These are phyloP conservation scores for Halictus ligatus DNA, from an alignment of 2,888 invertebrate species.

Conservation along the genomic window DNA sequence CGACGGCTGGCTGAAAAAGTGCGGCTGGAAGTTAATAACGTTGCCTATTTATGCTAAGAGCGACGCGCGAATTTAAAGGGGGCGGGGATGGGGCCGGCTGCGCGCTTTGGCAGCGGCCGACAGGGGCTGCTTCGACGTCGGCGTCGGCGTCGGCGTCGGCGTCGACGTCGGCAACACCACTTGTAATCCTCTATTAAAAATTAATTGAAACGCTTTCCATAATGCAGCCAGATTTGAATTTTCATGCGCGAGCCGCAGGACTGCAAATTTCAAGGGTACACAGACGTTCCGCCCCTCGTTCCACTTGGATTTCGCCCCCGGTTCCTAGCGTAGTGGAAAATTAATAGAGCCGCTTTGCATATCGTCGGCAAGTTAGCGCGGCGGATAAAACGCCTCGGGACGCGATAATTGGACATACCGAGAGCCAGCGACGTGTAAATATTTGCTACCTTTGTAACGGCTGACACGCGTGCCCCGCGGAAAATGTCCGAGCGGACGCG, in stretches of 20 bases:
- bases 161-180: conserved; percentile 10
- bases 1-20: not conserved
- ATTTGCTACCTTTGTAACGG: conserved; percentile 70
- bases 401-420: conserved; percentile 76
- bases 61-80: conserved; percentile 15
- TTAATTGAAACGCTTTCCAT: conserved; percentile 51
- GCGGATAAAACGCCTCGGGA: conserved; percentile 74
- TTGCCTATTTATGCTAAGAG: conserved; percentile 18
- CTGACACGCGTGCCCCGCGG: conserved; percentile 45
- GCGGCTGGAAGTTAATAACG: conserved; percentile 23
- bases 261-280: conserved; percentile 42
- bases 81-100: not conserved
- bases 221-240: conserved; percentile 48
- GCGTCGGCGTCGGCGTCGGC: not conserved
- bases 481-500: conserved; percentile 37
- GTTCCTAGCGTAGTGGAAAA: conserved; percentile 42
- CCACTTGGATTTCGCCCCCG: conserved; percentile 10
- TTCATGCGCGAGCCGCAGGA: conserved; percentile 26
- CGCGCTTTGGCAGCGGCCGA: conserved; percentile 15
- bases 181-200: conserved; percentile 46
- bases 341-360: conserved; percentile 66
- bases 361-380: conserved; percentile 62
- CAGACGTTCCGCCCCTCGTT: conserved; percentile 15
- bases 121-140: not conserved
- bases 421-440: conserved; percentile 57